These are phyloP conservation scores for Vultur gryphus DNA, from an alignment of 2,797 vertebrate genomes.

Conservation along the genomic window DNA sequence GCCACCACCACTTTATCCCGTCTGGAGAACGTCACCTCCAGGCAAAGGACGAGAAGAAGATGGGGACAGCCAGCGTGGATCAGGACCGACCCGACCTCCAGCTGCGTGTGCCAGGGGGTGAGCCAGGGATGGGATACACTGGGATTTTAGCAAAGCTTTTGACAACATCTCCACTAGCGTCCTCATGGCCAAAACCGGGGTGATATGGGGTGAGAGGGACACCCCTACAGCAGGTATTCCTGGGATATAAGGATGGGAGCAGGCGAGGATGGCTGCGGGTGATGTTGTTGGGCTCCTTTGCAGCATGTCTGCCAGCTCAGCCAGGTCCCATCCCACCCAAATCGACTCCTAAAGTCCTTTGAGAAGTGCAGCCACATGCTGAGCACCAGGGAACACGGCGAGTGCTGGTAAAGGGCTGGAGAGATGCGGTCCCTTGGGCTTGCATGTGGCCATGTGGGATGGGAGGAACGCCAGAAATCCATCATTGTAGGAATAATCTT, in stretches of 20 bases:
- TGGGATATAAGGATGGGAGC: too few relatives aligned
- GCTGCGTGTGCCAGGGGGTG: not conserved
- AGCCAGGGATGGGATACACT: not conserved
- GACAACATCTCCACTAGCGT: not conserved
- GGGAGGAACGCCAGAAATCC: not conserved
- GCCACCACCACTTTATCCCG: not conserved
- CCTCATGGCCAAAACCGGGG: not conserved
- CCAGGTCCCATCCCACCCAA: not conserved
- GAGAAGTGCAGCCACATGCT: not conserved
- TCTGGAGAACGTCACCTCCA: not conserved
- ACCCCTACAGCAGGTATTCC: not conserved
- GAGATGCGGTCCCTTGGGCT: not conserved
- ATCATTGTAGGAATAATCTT: not conserved
- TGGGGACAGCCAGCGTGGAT: not conserved
- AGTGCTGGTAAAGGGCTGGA: not conserved
- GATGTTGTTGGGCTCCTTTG: not conserved
- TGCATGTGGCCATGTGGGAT: fast-evolving
- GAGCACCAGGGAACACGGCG: not conserved
- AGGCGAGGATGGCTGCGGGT: not conserved
- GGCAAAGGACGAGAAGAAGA: not conserved
- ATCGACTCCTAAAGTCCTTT: not conserved
- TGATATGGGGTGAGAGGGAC: fast-evolving
- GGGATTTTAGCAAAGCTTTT: not conserved
- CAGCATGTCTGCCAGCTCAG: not conserved
- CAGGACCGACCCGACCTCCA: not conserved